Conservation (phyloP, 1,140 invertebrate genomes). For the Armadillidium nasatum region DNA sequence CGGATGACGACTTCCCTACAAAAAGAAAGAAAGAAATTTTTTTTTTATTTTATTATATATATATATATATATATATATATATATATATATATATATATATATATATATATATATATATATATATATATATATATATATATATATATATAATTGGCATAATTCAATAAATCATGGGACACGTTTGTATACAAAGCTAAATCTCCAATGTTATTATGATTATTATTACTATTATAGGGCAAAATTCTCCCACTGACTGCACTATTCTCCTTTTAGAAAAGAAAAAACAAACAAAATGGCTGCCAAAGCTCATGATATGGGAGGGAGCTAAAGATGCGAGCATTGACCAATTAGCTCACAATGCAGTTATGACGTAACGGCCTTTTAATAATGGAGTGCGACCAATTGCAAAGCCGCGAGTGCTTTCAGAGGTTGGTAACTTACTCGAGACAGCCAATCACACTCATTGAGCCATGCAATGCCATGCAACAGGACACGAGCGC, state of each 20-base stretch:
- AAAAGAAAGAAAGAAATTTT: neutral
- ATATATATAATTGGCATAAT: no score
- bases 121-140: no score
- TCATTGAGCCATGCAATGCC: neutral
- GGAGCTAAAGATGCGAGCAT: neutral
- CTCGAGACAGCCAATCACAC: neutral
- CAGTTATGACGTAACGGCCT: neutral
- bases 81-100: no score
- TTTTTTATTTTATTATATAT: no score
- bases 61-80: no score
- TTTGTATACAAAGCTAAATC: no score
- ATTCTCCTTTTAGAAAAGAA: no score
- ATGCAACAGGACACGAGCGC: neutral
- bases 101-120: no score
- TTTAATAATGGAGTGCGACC: neutral
- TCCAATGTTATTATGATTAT: no score
- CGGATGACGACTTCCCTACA: neutral
- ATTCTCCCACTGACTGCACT: no score
- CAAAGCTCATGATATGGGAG: neutral
- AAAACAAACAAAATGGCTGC: neutral
- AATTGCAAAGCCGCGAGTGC: neutral
- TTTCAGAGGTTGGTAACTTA: neutral
- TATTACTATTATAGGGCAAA: no score
- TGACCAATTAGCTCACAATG: neutral
- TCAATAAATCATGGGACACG: no score